Conservation (phyloP, 2,113 vertebrate genomes). For the Boleophthalmus pectinirostris region DNA sequence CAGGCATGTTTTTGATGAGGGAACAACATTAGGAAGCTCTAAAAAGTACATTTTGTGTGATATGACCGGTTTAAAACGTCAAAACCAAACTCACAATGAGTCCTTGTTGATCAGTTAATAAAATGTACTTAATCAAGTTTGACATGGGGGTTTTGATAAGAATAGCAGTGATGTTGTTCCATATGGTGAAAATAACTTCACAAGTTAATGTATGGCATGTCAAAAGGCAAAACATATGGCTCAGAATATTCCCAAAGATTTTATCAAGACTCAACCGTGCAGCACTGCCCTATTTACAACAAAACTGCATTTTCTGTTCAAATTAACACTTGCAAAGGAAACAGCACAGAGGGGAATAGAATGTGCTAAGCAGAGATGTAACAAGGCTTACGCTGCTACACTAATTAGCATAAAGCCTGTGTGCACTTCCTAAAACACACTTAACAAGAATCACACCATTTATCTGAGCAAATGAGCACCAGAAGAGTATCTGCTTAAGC, state of each 20-base stretch:
- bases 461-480: constrained; percentile 61
- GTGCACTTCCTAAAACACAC: constrained; percentile 66
- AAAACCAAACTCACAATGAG: not conserved
- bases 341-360: constrained; percentile 63
- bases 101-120: not conserved
- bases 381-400: constrained; percentile 50
- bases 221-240: constrained; percentile 36
- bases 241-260: constrained; percentile 67
- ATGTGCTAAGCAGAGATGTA: constrained; percentile 54
- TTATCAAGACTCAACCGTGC: constrained; percentile 38
- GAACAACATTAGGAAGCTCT: no score
- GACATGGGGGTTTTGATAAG: not conserved
- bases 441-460: constrained; percentile 63
- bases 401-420: constrained; percentile 67
- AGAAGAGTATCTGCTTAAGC: constrained; percentile 68
- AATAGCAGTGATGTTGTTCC: not conserved
- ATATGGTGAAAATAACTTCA: not conserved
- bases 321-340: constrained; percentile 52
- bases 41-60: no score
- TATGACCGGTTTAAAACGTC: no score
- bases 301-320: constrained; percentile 60
- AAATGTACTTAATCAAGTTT: not conserved
- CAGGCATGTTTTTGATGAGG: no score
- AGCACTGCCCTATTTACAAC: constrained; percentile 58
- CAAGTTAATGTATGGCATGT: not conserved